Evolutionary conservation across 2,113 vertebrate species (phyloP), one percentile per base, ranked within the genome.

Genomic region (Plestiodon gilberti): DNA sequence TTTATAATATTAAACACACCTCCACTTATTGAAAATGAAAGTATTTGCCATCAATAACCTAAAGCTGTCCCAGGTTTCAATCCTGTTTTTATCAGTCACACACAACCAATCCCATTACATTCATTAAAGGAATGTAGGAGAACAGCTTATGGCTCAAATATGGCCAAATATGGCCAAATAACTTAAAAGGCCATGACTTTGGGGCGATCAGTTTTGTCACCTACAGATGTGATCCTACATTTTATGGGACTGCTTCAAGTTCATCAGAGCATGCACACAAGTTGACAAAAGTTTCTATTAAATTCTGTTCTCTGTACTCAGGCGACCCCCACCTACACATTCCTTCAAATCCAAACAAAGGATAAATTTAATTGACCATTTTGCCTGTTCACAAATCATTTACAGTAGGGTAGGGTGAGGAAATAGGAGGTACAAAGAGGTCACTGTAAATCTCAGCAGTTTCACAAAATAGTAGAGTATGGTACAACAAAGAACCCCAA

Each of bases 391-490:
- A 65, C 22, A 38, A 7, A 64, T 75, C 8, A 13, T 70, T 65
- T 62, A 71, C 38, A 78, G n/a, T 22, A 55, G 35, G 74, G 33
- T 17, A 10, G 38, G 15, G 69, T 17, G 38, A 71, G 33, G 48
- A 33, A 61, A 61, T 22, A 25, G 35, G 30, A n/a, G 62, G 8
- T 13, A 22, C 30, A 61, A 59, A 95, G 92, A 96, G 93, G 93
- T 95, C 90, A 93, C 93, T 93, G 93, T 65, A 81, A 94, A 94
- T 94, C 93, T 91, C 88, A 94, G 95, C 94, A 92, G 92, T 89
- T 95, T 96, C 93, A 96, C 90, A 55, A 93, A 93, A 96, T 61
- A 80, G 84, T 94, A 94, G 94, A 92, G 92, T 22, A 78, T 77
- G 88, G 92, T 78, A 87, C 88, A 94, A 92, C 91, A 94, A 93